Evolutionary conservation across 2,113 vertebrate genomes (phyloP), one percentile per base, ranked within the genome.

Genomic region (Ifrita kowaldi): DNA sequence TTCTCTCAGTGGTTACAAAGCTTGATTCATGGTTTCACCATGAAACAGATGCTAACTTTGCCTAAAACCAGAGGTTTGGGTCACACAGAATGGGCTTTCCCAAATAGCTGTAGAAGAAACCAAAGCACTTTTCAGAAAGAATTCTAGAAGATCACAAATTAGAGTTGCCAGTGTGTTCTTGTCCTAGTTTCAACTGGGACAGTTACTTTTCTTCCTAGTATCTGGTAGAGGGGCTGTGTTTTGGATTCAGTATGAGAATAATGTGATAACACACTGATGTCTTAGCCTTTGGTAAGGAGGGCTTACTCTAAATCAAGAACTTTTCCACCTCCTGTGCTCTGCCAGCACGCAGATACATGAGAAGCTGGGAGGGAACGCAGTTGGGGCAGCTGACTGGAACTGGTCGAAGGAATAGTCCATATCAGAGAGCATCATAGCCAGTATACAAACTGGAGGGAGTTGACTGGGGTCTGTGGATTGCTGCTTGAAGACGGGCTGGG

Each of bases 361-460:
- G 46, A 68, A 47, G n/a, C 9, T 41, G 30, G 30, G 8, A 68
- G 11, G 13, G 30, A 53, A 41, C 1, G 1, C 20, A 75, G 39
- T 0, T n/a, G 20, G n/a, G 50, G 41, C 24, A 68, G 53, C n/a
- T 53, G n/a, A 68, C 14, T 20, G 15, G n/a, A 53, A 67, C 13
- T n/a, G 37, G 14, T 7, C 1, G 0, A 56, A 74, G 59, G 27
- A 53, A n/a, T 14, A 89, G 11, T 21, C 39, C 20, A 41, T 26
- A 47, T 5, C 39, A 41, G 1, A 68, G 47, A 53, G 16, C 20
- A 53, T 10, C 1, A 0, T 0, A 60, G 10, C 39, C 39, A 68
- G n/a, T 30, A 53, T 4, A 68, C 39, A 26, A 75, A 53, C 20
- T 4, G 11, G 7, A 68, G 20, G 28, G 20, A 53, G 20, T 3